Conservation (phyloP, 1,140 invertebrate genomes). For the Drosophila parabipectinata region DNA sequence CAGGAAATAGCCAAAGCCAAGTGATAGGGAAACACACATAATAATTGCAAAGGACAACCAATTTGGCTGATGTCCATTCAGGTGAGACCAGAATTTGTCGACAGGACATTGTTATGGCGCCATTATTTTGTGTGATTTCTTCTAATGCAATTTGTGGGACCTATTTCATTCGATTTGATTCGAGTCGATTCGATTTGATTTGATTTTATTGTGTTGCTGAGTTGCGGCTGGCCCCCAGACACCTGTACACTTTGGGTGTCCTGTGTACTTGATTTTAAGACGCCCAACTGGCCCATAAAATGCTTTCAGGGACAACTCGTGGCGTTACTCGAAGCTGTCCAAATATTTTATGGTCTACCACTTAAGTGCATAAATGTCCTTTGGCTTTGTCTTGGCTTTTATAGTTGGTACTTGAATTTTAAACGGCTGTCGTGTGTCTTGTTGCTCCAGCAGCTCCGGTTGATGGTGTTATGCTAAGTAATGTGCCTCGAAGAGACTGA, state of each 20-base stretch:
- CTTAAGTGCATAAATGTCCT: constrained; percentile 59
- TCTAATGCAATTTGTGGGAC: constrained; percentile 68
- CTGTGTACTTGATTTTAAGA: constrained; percentile 11
- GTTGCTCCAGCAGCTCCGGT: neutral
- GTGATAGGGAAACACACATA: constrained; percentile 56
- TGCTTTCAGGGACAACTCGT: constrained; percentile 34
- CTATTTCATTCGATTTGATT: constrained; percentile 74
- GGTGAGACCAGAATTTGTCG: constrained; percentile 72
- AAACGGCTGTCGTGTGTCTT: constrained; percentile 53
- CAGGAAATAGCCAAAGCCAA: constrained; percentile 34
- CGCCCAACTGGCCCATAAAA: constrained; percentile 70
- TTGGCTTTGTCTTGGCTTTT: constrained; percentile 71
- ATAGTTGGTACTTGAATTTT: constrained; percentile 71
- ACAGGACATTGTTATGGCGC: constrained; percentile 65
- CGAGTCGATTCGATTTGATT: constrained; percentile 58
- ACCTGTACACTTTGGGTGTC: constrained; percentile 25
- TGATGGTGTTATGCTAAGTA: constrained; percentile 31
- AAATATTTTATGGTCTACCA: constrained; percentile 72
- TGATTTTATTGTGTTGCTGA: constrained; percentile 13
- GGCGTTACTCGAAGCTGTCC: constrained; percentile 44
- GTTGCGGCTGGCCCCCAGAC: constrained; percentile 10
- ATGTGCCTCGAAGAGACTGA: constrained; percentile 18
- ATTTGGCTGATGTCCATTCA: constrained; percentile 71
- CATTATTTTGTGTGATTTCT: constrained; percentile 53
- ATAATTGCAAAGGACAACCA: constrained; percentile 74